phyloP scores from a whole-genome alignment of 2,113 vertebrate species.

The Gadus chalcogrammus region DNA sequence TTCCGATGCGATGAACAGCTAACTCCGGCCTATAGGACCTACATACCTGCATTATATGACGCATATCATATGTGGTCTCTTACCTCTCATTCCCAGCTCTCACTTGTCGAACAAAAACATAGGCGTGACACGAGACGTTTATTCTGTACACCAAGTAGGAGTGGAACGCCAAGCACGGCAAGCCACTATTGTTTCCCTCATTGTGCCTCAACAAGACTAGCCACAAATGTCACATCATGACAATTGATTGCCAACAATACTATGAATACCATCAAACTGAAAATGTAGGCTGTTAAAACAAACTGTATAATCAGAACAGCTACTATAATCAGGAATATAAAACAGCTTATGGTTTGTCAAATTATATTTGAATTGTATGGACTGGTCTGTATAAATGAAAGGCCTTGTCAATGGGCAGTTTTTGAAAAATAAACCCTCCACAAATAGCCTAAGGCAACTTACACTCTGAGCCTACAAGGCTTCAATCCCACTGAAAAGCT shows the following conservation, averaged over 20 bases:
- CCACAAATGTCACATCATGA: conserved; percentile 42
- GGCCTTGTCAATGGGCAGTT: too few relatives aligned
- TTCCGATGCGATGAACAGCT: not conserved
- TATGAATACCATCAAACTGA: conserved; percentile 16
- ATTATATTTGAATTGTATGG: too few relatives aligned
- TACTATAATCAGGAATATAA: too few relatives aligned
- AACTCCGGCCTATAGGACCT: not conserved
- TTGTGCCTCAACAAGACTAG: conserved; percentile 31
- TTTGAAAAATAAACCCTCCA: too few relatives aligned
- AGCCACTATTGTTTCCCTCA: not conserved
- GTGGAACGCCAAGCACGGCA: conserved; percentile 10
- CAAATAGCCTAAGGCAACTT: too few relatives aligned
- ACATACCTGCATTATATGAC: not conserved
- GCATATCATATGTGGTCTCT: not conserved
- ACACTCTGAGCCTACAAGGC: too few relatives aligned
- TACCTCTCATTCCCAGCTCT: not conserved
- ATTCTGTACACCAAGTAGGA: not conserved
- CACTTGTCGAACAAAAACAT: conserved; percentile 6
- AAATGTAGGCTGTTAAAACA: not conserved
- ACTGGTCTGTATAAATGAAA: too few relatives aligned
- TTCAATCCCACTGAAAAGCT: too few relatives aligned
- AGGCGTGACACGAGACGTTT: conserved; percentile 9
- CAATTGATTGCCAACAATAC: conserved; percentile 21
- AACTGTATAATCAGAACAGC: too few relatives aligned
- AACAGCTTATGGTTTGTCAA: too few relatives aligned